Base-by-base conservation (phyloP, 1,140 invertebrate genomes). In the Drosophila lacertosa region DNA sequence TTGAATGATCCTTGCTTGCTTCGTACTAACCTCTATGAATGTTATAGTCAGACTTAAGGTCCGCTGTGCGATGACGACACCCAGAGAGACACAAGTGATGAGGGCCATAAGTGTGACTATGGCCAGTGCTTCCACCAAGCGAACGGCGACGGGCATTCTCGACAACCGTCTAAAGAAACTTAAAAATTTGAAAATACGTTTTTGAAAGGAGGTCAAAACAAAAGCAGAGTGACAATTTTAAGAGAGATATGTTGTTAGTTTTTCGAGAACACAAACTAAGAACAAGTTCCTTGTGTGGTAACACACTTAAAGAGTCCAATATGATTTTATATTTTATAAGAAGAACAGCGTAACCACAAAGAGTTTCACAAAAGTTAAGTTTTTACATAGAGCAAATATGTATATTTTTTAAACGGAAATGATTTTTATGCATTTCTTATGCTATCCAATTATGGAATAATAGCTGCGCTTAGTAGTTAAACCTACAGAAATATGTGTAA, bases 141-240 rank as follows among this genome's bases (percentile, higher is more conserved):
- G 82, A 10, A 84, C 69, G 11, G 81, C 81, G 37, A 84, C 81
- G 0, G 73, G 77, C 81, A 84, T 84, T 11, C 42, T 58, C 9
- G n/a, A 35, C 11, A 53, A 35, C 18, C 20, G 5, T 18, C n/a
- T 33, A 16, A 55, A 22, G 29, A 42, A 45, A 13, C 48, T 33
- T 16, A 11, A 2, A n/a, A 62, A 59, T 50, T 68, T 51, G 9
- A 40, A 42, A 58, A 5, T 11, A 5, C 6, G 3, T 10, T 15
- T 53, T 42, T 22, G 4, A 2, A 7, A 20, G n/a, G 40, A 15
- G 6, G 22, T 37, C 29, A 0, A 55, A 64, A 65, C 5, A 7
- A 3, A 45, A 26, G 15, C 11, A 13, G 29, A 29, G 3, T 57
- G 62, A 65, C 51, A 65, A 20, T 9, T 54, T 9, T 1, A 3